Evolutionary conservation across 2,113 vertebrate genomes (phyloP).

Genomic region (Propithecus coquereli): DNA sequence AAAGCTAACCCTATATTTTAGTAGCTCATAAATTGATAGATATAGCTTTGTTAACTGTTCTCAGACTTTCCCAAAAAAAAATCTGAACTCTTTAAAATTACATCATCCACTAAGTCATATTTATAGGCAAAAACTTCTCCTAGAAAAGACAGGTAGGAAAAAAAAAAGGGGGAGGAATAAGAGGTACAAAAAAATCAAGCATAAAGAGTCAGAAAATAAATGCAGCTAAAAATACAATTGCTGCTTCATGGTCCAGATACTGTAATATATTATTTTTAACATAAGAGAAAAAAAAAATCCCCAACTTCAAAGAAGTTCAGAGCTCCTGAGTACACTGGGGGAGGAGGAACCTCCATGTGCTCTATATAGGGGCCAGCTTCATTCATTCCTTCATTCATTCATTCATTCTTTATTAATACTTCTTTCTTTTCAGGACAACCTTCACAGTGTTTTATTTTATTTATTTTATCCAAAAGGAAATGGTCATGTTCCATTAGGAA

Average conservation of each 20-base stretch:
- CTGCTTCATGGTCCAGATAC: neutral
- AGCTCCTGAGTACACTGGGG: neutral
- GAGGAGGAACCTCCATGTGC: accelerated
- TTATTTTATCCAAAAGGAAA: neutral
- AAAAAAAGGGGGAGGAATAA: neutral
- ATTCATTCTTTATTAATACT: neutral
- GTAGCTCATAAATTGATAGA: neutral
- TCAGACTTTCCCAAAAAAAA: neutral
- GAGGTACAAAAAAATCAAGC: neutral
- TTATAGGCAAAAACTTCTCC: neutral
- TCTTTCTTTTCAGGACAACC: neutral
- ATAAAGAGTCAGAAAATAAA: neutral
- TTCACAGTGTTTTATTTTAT: neutral
- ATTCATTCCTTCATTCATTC: neutral
- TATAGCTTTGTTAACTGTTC: neutral
- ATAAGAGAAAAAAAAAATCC: neutral
- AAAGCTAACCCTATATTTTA: neutral
- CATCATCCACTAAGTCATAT: neutral
- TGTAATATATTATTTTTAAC: neutral
- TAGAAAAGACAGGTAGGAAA: neutral
- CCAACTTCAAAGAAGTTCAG: neutral
- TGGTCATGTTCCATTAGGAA: neutral
- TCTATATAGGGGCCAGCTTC: neutral
- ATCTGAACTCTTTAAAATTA: neutral
- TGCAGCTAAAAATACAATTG: neutral